A percentile compares a stretch with the other conserved stretches of the same genome.
These are phyloP conservation scores for Scrobipalpa atriplicella DNA, from an alignment of 2,888 invertebrate species.

Conservation along the genomic window DNA sequence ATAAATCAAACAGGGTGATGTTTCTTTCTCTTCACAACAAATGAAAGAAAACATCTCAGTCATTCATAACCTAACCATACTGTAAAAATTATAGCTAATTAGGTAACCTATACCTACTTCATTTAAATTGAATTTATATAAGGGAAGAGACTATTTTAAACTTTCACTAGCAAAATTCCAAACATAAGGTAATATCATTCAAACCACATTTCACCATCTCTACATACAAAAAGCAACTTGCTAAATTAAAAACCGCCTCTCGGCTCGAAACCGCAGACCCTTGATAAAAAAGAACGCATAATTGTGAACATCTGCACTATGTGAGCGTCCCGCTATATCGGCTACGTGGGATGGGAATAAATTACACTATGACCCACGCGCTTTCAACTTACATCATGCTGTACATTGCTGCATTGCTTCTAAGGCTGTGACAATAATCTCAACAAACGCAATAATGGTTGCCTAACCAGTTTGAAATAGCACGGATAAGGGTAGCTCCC, in stretches of 20 bases:
- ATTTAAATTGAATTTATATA: no score
- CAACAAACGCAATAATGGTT: background rate
- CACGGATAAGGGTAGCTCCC: background rate
- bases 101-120: no score
- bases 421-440: background rate
- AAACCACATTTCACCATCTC: conserved; percentile 16
- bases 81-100: no score
- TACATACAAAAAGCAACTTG: conserved; percentile 37
- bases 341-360: conserved; percentile 11
- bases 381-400: background rate
- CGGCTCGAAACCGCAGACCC: conserved; percentile 46
- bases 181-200: conserved; percentile 13
- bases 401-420: background rate
- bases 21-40: no score
- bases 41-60: no score
- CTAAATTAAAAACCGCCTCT: conserved; percentile 47
- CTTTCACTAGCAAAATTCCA: conserved; percentile 11
- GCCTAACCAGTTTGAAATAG: background rate
- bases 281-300: conserved; percentile 52
- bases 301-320: conserved; percentile 70
- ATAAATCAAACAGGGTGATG: background rate
- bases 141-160: no score
- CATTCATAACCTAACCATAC: no score
- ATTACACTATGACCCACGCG: background rate
- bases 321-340: conserved; percentile 46